Percentiles rank a stretch among this genome's conserved stretches.
These are phyloP conservation scores for Calephelis nemesis DNA, from an alignment of 1,140 invertebrate genomes.

Conservation along the genomic window DNA sequence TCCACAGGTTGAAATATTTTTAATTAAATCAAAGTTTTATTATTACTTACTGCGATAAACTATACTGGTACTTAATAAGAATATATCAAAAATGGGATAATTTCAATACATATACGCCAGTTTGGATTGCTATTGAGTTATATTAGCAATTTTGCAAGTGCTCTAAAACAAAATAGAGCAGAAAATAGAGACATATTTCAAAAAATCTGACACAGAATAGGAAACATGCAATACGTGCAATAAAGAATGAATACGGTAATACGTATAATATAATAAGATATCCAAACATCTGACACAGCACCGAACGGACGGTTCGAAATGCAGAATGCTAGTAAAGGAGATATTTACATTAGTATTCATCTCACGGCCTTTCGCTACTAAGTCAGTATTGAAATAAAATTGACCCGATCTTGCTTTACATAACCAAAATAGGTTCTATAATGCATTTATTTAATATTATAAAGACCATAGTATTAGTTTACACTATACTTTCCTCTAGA, in stretches of 20 bases:
- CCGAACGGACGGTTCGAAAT: conserved; percentile 1
- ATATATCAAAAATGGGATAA: too few relatives aligned
- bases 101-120: too few relatives aligned
- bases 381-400: conserved; percentile 17
- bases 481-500: too few relatives aligned
- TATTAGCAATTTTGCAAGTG: too few relatives aligned
- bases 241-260: background rate
- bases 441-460: background rate
- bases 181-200: background rate
- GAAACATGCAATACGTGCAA: background rate
- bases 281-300: conserved; percentile 11
- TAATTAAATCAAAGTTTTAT: too few relatives aligned
- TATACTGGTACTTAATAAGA: too few relatives aligned
- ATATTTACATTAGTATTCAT: conserved; percentile 17
- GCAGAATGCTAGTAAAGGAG: background rate
- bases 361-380: conserved; percentile 2
- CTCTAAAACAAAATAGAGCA: background rate
- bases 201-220: background rate
- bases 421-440: conserved; percentile 1
- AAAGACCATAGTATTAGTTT: too few relatives aligned
- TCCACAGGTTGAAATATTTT: too few relatives aligned
- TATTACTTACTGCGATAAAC: too few relatives aligned
- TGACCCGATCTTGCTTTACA: conserved; percentile 5
- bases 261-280: conserved; percentile 7
- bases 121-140: too few relatives aligned